Evolutionary conservation across 2,888 invertebrate genomes (phyloP).

Genomic region (Drosophila nr. fundita): DNA sequence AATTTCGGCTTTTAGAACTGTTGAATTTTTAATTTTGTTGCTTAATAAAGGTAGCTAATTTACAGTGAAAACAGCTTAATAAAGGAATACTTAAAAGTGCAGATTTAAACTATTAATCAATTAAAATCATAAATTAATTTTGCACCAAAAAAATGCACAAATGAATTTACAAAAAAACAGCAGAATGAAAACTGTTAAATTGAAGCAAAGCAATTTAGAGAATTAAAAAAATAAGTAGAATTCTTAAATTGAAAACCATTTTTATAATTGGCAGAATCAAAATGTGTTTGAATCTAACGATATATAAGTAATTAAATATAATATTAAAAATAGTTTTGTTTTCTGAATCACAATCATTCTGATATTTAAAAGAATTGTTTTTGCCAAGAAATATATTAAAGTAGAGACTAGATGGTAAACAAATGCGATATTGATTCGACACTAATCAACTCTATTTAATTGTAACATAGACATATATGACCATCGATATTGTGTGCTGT

Average conservation of each 20-base stretch:
- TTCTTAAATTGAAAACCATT: neutral
- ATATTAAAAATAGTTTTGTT: neutral
- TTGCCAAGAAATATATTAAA: neutral
- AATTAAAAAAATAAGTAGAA: neutral
- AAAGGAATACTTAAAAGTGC: neutral
- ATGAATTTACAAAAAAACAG: neutral
- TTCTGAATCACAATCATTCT: neutral
- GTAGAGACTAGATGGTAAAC: neutral
- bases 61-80: neutral
- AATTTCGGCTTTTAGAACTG: neutral
- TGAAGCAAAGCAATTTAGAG: neutral
- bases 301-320: neutral
- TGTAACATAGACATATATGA: conserved; percentile 67
- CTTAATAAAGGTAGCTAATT: neutral
- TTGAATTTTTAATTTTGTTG: neutral
- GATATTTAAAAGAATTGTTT: neutral
- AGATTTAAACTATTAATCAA: neutral
- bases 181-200: neutral
- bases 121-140: neutral
- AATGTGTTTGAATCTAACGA: neutral
- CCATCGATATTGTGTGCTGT: conserved; percentile 79
- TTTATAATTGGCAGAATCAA: neutral
- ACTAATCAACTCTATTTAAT: neutral
- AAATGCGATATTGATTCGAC: neutral
- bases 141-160: too few relatives aligned